Base-by-base conservation (phyloP, 1,140 invertebrate genomes). In the Diorhabda elongata region DNA sequence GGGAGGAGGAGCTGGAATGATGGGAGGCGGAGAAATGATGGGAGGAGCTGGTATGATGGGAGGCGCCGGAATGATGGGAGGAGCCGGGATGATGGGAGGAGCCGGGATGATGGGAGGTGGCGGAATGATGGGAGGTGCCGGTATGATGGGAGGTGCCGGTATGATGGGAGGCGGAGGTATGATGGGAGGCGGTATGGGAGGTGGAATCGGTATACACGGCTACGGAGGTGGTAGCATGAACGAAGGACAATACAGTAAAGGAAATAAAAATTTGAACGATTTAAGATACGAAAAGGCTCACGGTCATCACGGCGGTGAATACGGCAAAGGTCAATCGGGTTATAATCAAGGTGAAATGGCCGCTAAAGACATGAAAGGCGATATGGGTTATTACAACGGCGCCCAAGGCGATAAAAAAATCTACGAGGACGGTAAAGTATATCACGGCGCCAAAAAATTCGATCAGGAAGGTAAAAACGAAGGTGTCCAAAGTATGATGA, bases 401-500 rank as follows among this genome's bases (percentile, higher is more conserved):
- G 82, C 84, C 71, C 81, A 83, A 70, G 85, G 84, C 2, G 84
- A 82, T 67, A 86, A 86, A 69, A 86, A 87, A 77, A 76, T 83
- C 3, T 80, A 81, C 3, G 85, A 84, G 61, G 85, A 87, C 76
- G 84, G 84, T 66, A 86, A 86, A 76, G 78, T 78, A 58, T 87
- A 86, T 69, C 77, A 84, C 73, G 86, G 85, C 57, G 84, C 79
- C 52, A 81, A 85, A 66, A 83, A 84, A 64, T 81, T 83, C 66
- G 83, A 86, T 71, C 83, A 87, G 75, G 77, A 85, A 72, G 86
- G 86, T 85, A 75, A 76, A 69, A 85, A 86, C 57, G 84, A 83
- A 66, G 83, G 83, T 58, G 81, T 83, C 64, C 66, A 84, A 11
- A 85, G 86, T 57, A 81, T 82, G 69, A 81, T 83, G 42, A 83